Base-by-base conservation (phyloP, 2,888 invertebrate genomes). In the Brachyptera putata region DNA sequence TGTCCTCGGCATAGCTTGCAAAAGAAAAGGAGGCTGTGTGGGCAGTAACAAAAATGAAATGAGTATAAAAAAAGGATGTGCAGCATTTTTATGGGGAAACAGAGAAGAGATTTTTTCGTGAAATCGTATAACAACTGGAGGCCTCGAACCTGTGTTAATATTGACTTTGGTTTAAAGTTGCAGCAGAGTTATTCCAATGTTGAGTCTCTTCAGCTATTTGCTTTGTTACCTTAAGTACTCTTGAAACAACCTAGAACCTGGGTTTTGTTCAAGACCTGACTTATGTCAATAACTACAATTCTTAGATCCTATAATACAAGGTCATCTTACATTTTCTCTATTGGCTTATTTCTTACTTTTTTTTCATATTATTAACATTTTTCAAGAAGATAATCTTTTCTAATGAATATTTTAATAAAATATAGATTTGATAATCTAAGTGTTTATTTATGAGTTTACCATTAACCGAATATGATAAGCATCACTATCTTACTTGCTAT, bases 131-230 rank as follows among this genome's bases (percentile, higher is more conserved):
- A n/a, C n/a, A 25, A 50, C 41, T 50, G 26, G 36, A 34, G 34
- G 53, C 53, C 53, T 53, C 36, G n/a, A 36, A 22, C 34, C 16
- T 16, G 34, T 46, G 61, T 61, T 58, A 61, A 61, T 61, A 61
- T 61, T 61, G 58, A 58, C 58, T 48, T 30, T 30, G 36, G 60
- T 46, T 56, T 50, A 22, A 53, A 58, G 61, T 61, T 61, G 49
- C 48, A 57, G 36, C 46, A 48, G 56, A 60, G 53, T 37, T 56
- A 24, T 61, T 18, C 56, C 36, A 56, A 57, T 25, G 22, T 39
- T 55, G 55, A 26, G 24, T 36, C 43, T 56, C 48, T 57, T 9
- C 26, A 49, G 60, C 50, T 61, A 39, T 61, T 61, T 41, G 34
- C 50, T 30, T 56, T 56, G 60, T 61, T 30, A 21, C 26, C 36